phyloP scores from a whole-genome alignment of 1,140 invertebrate genomes.

The Parapsyche elsis region DNA sequence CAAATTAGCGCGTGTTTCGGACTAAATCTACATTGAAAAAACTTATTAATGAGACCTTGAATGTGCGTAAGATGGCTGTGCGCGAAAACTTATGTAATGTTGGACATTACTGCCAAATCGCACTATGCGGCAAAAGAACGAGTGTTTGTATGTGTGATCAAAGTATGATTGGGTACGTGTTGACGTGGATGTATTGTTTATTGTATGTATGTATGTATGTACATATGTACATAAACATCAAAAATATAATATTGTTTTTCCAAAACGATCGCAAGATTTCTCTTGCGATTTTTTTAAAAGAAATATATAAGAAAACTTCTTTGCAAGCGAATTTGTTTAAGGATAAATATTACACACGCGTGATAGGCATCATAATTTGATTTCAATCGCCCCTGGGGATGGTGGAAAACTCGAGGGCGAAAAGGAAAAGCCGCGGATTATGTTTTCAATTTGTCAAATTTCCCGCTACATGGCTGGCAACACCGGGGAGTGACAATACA shows the following conservation, averaged over 20 bases:
- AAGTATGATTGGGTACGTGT: no score
- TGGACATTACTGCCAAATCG: no score
- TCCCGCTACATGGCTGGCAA: slow-evolving; percentile 10
- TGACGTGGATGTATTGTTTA: no score
- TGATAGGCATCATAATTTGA: slow-evolving; percentile 53
- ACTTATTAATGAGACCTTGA: no score
- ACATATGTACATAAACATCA: no score
- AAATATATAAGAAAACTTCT: slow-evolving; percentile 29
- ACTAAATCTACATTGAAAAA: neutral
- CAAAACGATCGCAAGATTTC: no score
- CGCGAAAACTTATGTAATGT: no score
- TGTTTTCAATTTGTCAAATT: slow-evolving; percentile 56
- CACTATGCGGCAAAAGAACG: no score
- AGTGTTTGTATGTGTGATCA: no score
- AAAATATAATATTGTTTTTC: no score
- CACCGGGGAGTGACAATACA: neutral
- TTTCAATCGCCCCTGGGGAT: slow-evolving; percentile 48
- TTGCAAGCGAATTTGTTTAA: slow-evolving; percentile 43
- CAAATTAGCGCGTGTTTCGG: slow-evolving; percentile 23
- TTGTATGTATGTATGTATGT: no score
- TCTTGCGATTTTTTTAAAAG: neutral
- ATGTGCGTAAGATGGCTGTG: no score
- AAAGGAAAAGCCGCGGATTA: slow-evolving; percentile 47
- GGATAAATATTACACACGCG: slow-evolving; percentile 46
- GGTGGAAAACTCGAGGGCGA: slow-evolving; percentile 33